Evolutionary conservation across 2,888 invertebrate species (phyloP), one percentile per base, ranked within the genome.

Genomic region (Orchestes rusci): DNA sequence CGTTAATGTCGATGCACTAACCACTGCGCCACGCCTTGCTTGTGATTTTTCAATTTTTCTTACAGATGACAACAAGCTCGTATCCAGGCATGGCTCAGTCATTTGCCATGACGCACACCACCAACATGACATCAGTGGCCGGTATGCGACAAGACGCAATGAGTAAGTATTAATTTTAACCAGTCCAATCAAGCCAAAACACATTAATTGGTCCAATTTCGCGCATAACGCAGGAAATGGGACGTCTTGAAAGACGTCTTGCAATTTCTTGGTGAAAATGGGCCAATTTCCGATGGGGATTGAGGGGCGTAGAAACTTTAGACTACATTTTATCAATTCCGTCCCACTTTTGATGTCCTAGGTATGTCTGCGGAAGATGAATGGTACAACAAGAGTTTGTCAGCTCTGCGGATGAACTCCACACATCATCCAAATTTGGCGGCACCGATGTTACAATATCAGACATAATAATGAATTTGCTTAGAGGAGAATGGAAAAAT

Each of bases 341-440:
- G 41, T 43, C 16, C 35, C 23, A 39, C 29, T 47, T 43, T 35
- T 47, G 41, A 42, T 40, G 18, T 57, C 66, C 28, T 72, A 91
- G 92, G 90, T 58, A 91, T 91, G 88, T 86, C 84, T 56, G 84
- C 89, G 35, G 90, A 90, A 68, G 94, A 89, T 68, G 94, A 95
- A 71, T 96, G 95, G 95, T 96, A 96, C 79, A 96, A 95, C 76
- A 95, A 95, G 74, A 93, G 93, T 63, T 77, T 96, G 63, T 94
- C 94, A 48, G 95, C 95, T 42, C 77, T 96, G 59, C 81, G 95
- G 69, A 96, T 96, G 95, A 95, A 95, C 76, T 84, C 87, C 63
- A 87, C 91, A 40, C 91, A 93, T 70, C 90, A 93, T 71, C 91
- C 93, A 57, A 93, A 94, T 74, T 80, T 95, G 63, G 84, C 92